Evolutionary conservation across 2,888 invertebrate genomes (phyloP), one percentile per base, ranked within the genome.

Genomic region (Galeruca laticollis): DNA sequence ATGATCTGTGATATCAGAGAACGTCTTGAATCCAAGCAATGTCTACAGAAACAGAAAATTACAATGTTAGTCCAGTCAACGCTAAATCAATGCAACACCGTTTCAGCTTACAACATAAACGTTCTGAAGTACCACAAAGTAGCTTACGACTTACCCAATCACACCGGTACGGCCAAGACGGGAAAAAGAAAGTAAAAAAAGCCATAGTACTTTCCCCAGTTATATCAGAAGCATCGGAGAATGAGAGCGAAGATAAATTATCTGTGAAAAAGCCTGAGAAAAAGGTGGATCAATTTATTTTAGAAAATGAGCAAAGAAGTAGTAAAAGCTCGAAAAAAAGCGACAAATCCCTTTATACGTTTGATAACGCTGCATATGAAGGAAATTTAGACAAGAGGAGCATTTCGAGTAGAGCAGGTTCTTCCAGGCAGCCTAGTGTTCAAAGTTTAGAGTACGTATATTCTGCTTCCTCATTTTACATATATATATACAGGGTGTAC

Each of bases 391-490:
- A 67, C 11, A 59, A 64, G 3, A 76, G 66, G 21, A 69, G 67
- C n/a, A 71, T 62, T 40, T 71, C 74, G 33, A 74, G 73, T 59
- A 76, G 77, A 61, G 73, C 74, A 6, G 71, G 75, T 37, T 79
- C 80, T 8, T 76, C 78, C 13, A 78, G 80, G 65, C 74, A 78
- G 40, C 80, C 79, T 0, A 82, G 82, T 62, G 67, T 82, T 33
- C 78, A 77, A 64, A 82, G 82, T 76, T 77, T 82, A 62, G 76
- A 80, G 81, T 80, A 75, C 79, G 80, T 79, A 57, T 43, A 9
- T 18, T 52, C 26, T 11, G n/a, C 26, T 26, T 26, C 26, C n/a
- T n/a, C n/a, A n/a, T n/a, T n/a, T n/a, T n/a, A n/a, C n/a, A n/a
- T n/a, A n/a, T n/a, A n/a, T n/a, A n/a, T n/a, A n/a, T n/a, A n/a